phyloP scores from a whole-genome alignment of 2,888 invertebrate species.

The Epiblema foenella region DNA sequence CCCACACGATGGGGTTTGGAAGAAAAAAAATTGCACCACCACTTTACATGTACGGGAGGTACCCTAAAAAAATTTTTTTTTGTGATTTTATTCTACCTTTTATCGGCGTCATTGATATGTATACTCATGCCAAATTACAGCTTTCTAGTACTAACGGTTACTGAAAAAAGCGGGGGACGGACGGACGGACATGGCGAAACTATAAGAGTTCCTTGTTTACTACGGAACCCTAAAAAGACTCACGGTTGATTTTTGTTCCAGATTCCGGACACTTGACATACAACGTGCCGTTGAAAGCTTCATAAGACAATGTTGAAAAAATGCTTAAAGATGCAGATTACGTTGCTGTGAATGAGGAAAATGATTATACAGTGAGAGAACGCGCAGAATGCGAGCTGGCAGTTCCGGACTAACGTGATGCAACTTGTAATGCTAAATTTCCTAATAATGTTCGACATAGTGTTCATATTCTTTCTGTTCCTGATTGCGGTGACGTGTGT shows the following conservation, averaged over 20 bases:
- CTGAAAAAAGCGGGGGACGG: too few relatives aligned
- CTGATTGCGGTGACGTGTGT: slow-evolving; percentile 93
- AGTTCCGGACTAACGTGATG: slow-evolving; percentile 84
- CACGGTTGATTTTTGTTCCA: slow-evolving; percentile 32
- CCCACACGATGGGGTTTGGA: too few relatives aligned
- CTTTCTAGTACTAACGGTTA: too few relatives aligned
- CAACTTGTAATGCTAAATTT: slow-evolving; percentile 94
- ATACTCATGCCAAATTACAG: too few relatives aligned
- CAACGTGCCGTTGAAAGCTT: slow-evolving; percentile 17
- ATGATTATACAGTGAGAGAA: slow-evolving; percentile 45
- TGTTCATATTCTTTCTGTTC: slow-evolving; percentile 94
- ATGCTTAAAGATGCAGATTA: slow-evolving; percentile 39
- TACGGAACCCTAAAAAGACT: slow-evolving; percentile 14
- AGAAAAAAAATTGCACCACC: too few relatives aligned
- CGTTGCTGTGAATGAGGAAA: slow-evolving; percentile 22
- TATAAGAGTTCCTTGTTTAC: too few relatives aligned
- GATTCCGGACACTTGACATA: slow-evolving; percentile 11
- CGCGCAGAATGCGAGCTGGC: slow-evolving; percentile 73
- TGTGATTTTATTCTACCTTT: too few relatives aligned
- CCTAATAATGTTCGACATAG: slow-evolving; percentile 94
- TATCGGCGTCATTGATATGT: too few relatives aligned
- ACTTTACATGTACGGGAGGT: too few relatives aligned
- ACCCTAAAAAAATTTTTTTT: too few relatives aligned
- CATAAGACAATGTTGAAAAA: slow-evolving; percentile 38
- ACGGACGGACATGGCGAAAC: too few relatives aligned